Evolutionary conservation across 1,140 invertebrate genomes (phyloP).

Genomic region (Apocrypta bakeri): DNA sequence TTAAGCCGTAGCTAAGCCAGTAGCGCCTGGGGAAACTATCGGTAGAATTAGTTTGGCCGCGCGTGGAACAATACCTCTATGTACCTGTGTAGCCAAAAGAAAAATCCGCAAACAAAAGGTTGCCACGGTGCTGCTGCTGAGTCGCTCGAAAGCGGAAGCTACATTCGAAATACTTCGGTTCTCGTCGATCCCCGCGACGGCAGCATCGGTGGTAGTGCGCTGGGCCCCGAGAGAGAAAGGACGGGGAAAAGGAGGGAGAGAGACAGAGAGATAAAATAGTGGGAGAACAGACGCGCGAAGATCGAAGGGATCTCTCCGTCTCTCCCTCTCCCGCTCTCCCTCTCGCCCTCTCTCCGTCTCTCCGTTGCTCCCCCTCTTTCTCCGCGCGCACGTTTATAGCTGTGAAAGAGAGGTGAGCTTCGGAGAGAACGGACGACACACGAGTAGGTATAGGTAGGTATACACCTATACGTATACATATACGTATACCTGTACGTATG

Average conservation of each 20-base stretch:
- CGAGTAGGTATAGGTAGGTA: too few relatives aligned
- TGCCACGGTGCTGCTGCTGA: neutral
- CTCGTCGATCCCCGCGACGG: neutral
- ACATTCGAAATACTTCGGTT: constrained; percentile 14
- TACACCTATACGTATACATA: too few relatives aligned
- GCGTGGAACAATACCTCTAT: neutral
- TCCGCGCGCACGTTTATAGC: neutral
- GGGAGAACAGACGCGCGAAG: neutral
- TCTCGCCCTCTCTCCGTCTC: neutral
- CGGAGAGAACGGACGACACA: neutral
- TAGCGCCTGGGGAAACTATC: neutral
- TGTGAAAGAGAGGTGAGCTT: neutral
- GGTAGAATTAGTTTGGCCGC: neutral
- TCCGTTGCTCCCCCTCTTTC: neutral
- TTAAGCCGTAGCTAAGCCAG: neutral
- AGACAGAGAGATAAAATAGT: neutral
- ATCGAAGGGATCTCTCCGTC: constrained; percentile 1
- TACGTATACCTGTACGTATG: too few relatives aligned
- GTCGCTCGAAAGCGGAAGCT: constrained; percentile 5
- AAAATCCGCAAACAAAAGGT: neutral
- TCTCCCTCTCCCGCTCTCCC: neutral
- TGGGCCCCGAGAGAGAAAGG: neutral
- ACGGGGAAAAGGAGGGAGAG: neutral
- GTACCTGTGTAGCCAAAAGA: too few relatives aligned
- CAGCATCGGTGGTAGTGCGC: neutral